Evolutionary conservation across 2,113 vertebrate species (phyloP), one percentile per base, ranked within the genome.

Genomic region (Pterophyllum scalare): DNA sequence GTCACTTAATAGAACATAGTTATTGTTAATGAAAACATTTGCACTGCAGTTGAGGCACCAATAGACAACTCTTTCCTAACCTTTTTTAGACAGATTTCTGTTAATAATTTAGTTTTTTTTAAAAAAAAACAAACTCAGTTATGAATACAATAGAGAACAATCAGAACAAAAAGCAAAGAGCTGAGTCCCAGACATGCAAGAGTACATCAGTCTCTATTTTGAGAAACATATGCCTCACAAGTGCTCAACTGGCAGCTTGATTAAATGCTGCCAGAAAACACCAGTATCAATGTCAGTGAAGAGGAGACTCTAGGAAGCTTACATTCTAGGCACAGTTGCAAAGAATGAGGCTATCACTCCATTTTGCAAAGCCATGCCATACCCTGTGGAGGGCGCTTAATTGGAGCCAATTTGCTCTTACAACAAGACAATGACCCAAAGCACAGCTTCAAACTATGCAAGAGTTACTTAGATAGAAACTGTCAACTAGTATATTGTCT

Each of bases 351-450:
- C 46, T 72, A 72, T 54, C 19, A 54, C 67, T 72, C 43, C 0
- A 4, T 72, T 72, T 72, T 54, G 67, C 46, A 72, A 72, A 72
- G 67, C 46, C 46, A 72, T 72, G 19, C 67, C 67, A 72, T 72
- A 54, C 67, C 67, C 67, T 72, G 28, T 72, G 67, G 67, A 72
- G 67, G 67, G 4, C 7, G 11, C 26, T 72, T 72, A 72, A 72
- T 72, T 72, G 17, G 67, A 72, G 46, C 46, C 67, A 72, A 33
- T 72, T 72, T 72, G 46, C 67, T 1, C 67, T 72, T 72, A 54
- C 67, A 54, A 14, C 67, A 54, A 72, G 67, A 72, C 67, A 72
- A 72, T 72, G 67, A 72, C 67, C 67, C 67, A 54, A 72, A 72
- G 67, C 67, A 54, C 67, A 72, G 46, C 67, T 72, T 26, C 46